Conservation (phyloP, 1,140 invertebrate genomes). For the Drosophila hydei region DNA sequence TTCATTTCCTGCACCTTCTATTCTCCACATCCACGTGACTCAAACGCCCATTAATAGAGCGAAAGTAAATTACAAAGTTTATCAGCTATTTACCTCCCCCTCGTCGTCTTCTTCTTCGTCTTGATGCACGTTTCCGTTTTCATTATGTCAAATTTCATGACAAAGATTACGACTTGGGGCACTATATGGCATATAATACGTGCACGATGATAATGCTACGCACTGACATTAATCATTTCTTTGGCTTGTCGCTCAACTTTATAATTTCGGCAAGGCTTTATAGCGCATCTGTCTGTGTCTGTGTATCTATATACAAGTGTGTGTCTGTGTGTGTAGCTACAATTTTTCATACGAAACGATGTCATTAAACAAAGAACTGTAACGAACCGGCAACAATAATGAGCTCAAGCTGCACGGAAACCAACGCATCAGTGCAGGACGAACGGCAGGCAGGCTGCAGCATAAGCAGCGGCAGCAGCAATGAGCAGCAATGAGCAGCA, state of each 20-base stretch:
- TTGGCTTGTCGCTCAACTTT: conserved; percentile 63
- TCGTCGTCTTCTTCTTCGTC: background rate
- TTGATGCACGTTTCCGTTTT: conserved; percentile 50
- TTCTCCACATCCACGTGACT: conserved; percentile 31
- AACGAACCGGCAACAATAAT: conserved; percentile 77
- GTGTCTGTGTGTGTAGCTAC: conserved; percentile 57
- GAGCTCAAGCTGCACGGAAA: conserved; percentile 55
- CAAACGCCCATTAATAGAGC: conserved; percentile 28
- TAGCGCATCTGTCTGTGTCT: conserved; percentile 7
- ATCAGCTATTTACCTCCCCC: conserved; percentile 11
- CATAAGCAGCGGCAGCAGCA: background rate
- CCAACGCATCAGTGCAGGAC: conserved; percentile 46
- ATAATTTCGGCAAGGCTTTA: conserved; percentile 73
- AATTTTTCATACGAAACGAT: conserved; percentile 78
- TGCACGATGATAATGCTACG: conserved; percentile 57
- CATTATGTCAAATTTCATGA: conserved; percentile 68
- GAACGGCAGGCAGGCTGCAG: background rate
- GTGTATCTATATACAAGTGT: background rate
- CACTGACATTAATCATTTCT: conserved; percentile 72
- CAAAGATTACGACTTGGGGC: conserved; percentile 61
- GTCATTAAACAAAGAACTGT: conserved; percentile 76
- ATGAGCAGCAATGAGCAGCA: background rate
- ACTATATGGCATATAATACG: conserved; percentile 31
- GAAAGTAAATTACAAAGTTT: conserved; percentile 51
- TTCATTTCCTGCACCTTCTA: conserved; percentile 16